Conservation (phyloP, 2,797 vertebrate species). For the Diplodus puntazzo region DNA sequence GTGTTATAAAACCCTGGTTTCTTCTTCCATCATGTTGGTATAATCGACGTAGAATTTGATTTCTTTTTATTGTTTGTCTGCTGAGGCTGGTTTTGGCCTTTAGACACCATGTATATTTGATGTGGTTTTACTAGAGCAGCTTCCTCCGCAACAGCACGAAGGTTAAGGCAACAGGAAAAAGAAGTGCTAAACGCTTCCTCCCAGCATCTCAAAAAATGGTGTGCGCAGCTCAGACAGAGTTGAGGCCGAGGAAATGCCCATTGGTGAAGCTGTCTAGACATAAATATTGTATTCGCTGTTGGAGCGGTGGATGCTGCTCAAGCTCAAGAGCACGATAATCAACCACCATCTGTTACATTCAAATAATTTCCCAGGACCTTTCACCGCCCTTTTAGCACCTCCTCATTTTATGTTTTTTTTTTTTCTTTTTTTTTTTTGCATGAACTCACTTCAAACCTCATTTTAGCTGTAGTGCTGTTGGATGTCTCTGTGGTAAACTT, state of each 20-base stretch:
- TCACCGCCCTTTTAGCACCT: background rate
- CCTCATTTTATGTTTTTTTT: background rate
- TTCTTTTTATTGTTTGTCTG: background rate
- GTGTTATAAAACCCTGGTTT: background rate
- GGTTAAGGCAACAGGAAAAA: background rate
- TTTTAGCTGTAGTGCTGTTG: background rate
- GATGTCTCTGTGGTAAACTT: background rate
- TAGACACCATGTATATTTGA: background rate
- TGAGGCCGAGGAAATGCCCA: background rate
- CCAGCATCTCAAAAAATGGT: background rate
- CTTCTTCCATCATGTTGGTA: background rate
- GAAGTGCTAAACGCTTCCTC: background rate
- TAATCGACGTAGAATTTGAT: background rate
- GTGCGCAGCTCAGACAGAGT: background rate
- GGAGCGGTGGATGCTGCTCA: too few relatives aligned
- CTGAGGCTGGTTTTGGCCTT: slow-evolving; percentile 1
- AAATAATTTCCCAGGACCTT: too few relatives aligned
- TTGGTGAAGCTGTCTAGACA: background rate
- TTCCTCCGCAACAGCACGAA: background rate
- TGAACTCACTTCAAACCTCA: background rate
- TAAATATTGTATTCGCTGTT: background rate
- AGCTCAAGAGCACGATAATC: too few relatives aligned
- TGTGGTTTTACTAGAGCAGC: background rate
- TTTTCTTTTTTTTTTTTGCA: background rate
- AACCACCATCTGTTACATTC: too few relatives aligned